A percentile compares a stretch with the other conserved stretches of the same genome.
Conservation (phyloP, 2,113 vertebrate genomes). For the Cheirogaleus medius region DNA sequence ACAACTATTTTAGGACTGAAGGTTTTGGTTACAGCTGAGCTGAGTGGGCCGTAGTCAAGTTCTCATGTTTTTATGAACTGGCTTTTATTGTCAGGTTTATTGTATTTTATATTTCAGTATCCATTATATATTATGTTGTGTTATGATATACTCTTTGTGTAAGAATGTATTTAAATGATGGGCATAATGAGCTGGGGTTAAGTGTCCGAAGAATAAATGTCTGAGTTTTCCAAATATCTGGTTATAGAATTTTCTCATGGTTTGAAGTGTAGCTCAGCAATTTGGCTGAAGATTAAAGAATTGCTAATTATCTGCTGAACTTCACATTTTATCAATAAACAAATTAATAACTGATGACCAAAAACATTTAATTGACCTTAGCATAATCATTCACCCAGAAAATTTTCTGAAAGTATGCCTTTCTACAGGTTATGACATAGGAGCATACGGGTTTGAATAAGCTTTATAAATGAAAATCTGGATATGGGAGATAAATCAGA, state of each 20-base stretch:
- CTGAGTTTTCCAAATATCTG: not conserved
- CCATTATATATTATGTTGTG: not conserved
- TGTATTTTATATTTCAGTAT: not conserved
- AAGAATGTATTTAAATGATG: not conserved
- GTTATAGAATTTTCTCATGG: constrained; percentile 33
- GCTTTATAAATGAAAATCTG: not conserved
- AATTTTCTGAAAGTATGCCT: not conserved
- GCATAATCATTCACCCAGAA: not conserved
- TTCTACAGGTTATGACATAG: not conserved
- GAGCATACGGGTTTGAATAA: not conserved
- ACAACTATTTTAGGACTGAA: not conserved
- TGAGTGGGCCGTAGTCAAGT: not conserved
- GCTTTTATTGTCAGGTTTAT: not conserved
- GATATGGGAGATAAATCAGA: not conserved
- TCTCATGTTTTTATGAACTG: not conserved
- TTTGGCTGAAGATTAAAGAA: not conserved
- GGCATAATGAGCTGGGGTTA: not conserved
- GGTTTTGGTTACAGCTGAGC: not conserved
- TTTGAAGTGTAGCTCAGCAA: not conserved
- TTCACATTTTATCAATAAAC: not conserved
- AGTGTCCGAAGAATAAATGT: not conserved
- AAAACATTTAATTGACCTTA: not conserved
- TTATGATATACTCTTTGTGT: not conserved
- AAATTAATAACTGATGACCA: not conserved
- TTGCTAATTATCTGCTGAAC: not conserved